Evolutionary conservation across 2,888 invertebrate species (phyloP).

Genomic region (Mechanitis messenoides): DNA sequence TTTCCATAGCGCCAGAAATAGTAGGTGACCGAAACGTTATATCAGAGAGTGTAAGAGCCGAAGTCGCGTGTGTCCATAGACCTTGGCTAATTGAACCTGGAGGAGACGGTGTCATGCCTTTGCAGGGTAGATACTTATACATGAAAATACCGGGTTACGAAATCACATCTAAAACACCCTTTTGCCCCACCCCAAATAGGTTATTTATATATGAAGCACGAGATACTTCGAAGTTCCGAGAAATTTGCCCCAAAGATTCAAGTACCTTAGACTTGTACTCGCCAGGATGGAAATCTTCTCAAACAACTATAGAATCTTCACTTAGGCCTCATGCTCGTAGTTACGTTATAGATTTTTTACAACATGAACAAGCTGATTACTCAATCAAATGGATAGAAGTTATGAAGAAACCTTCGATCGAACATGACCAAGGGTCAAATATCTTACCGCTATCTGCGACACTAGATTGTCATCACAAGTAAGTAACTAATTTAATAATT

Average conservation of each 20-base stretch:
- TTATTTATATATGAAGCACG: slow-evolving; percentile 84
- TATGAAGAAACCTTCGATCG: slow-evolving; percentile 78
- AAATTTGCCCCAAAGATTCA: slow-evolving; percentile 80
- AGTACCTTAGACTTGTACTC: slow-evolving; percentile 81
- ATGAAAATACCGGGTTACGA: slow-evolving; percentile 82
- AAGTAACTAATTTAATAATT: slow-evolving; percentile 35
- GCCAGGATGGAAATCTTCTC: slow-evolving; percentile 80
- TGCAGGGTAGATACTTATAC: slow-evolving; percentile 81
- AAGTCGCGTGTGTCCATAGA: slow-evolving; percentile 81
- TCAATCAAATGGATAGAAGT: slow-evolving; percentile 87
- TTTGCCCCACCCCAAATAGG: slow-evolving; percentile 82
- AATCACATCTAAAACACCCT: slow-evolving; percentile 64
- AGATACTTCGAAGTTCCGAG: slow-evolving; percentile 77
- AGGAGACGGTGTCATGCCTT: slow-evolving; percentile 79
- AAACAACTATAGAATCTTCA: slow-evolving; percentile 62
- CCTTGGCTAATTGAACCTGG: slow-evolving; percentile 88
- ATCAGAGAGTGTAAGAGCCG: slow-evolving; percentile 72
- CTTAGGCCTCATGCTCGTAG: slow-evolving; percentile 79
- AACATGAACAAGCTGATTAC: slow-evolving; percentile 84
- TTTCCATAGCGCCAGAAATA: slow-evolving; percentile 60
- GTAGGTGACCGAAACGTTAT: slow-evolving; percentile 69
- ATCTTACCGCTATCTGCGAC: slow-evolving; percentile 64
- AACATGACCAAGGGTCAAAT: slow-evolving; percentile 73
- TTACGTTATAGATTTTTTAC: slow-evolving; percentile 85
- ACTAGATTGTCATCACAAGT: slow-evolving; percentile 84